Evolutionary conservation across 2,113 vertebrate species (phyloP).

Genomic region (Hipposideros armiger): DNA sequence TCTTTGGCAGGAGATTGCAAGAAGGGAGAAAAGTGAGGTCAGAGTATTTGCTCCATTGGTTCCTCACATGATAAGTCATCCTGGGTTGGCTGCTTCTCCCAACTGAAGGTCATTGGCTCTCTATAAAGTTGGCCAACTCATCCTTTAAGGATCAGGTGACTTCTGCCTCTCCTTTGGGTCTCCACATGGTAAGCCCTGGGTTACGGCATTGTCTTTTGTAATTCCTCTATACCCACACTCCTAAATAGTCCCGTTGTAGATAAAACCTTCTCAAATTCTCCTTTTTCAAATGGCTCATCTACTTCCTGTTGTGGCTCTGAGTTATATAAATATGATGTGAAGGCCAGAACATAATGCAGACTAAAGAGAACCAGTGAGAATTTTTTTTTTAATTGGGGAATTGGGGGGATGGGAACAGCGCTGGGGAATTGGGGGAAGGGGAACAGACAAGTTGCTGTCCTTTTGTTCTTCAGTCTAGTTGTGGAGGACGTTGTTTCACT

Average conservation of each 20-base stretch:
- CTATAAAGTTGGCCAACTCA: background rate
- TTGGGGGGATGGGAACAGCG: too few relatives aligned
- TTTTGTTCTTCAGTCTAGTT: too few relatives aligned
- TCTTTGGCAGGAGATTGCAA: background rate
- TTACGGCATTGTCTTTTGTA: background rate
- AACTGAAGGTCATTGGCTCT: background rate
- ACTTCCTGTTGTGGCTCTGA: background rate
- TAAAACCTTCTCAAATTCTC: background rate
- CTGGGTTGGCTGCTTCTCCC: background rate
- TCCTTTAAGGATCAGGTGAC: background rate
- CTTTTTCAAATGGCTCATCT: background rate
- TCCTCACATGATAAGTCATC: background rate
- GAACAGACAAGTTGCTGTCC: too few relatives aligned
- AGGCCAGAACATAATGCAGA: background rate
- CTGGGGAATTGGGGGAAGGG: too few relatives aligned
- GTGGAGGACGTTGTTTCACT: too few relatives aligned
- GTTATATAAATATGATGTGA: background rate
- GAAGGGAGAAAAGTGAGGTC: background rate
- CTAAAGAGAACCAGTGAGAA: background rate
- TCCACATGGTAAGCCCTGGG: background rate
- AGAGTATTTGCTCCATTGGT: background rate
- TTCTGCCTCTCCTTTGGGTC: background rate
- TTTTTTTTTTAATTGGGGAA: background rate
- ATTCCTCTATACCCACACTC: background rate
- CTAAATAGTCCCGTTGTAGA: background rate